phyloP scores from a whole-genome alignment of 1,140 invertebrate species.

The Liolophura sinensis region DNA sequence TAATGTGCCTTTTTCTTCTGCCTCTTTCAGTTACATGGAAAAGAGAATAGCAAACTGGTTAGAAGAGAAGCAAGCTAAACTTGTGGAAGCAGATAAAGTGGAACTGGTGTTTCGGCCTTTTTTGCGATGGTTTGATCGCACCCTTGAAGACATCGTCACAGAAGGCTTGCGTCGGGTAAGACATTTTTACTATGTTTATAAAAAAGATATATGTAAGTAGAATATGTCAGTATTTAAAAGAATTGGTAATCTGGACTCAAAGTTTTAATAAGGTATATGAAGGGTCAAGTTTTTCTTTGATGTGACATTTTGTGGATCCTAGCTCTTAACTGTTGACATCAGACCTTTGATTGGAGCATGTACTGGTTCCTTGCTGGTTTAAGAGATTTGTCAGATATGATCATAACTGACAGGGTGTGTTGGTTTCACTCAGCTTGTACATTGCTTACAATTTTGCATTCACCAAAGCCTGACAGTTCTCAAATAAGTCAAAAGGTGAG shows the following conservation, averaged over 20 bases:
- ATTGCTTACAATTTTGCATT: too few species aligned
- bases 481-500: too few species aligned
- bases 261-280: too few species aligned
- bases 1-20: too few species aligned
- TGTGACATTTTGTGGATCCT: too few species aligned
- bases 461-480: too few species aligned
- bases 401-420: too few species aligned
- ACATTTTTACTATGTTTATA: neutral
- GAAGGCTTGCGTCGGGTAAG: slow-evolving; percentile 51
- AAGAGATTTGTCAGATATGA: too few species aligned
- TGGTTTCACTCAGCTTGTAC: too few species aligned
- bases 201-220: slow-evolving; percentile 3
- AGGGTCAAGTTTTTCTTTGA: neutral
- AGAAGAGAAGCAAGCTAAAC: slow-evolving; percentile 26
- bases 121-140: slow-evolving; percentile 51
- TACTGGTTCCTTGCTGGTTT: too few species aligned
- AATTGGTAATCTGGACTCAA: neutral
- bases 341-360: too few species aligned
- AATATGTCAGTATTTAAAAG: neutral
- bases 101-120: slow-evolving; percentile 51
- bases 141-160: slow-evolving; percentile 47
- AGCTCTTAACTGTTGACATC: too few species aligned
- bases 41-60: slow-evolving; percentile 40
- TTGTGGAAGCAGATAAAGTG: slow-evolving; percentile 23
- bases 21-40: slow-evolving; percentile 38